Evolutionary conservation across 1,140 invertebrate genomes (phyloP).

Genomic region (Proctacanthus coquilletti): DNA sequence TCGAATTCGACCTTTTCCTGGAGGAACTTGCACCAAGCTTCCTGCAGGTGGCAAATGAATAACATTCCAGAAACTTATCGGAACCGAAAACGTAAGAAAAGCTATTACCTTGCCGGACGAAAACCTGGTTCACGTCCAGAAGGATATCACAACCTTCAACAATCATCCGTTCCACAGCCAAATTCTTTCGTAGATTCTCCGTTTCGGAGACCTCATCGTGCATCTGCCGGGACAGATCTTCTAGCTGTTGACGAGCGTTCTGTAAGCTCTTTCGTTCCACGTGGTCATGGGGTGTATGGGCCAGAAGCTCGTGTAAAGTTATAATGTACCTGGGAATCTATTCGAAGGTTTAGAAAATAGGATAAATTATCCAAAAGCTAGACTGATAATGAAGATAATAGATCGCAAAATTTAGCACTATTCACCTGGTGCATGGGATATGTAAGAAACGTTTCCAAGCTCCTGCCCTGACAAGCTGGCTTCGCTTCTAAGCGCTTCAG

Average conservation of each 20-base stretch:
- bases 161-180: constrained; percentile 89
- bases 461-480: constrained; percentile 65
- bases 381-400: too few relatives aligned
- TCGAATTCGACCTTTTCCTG: constrained; percentile 43
- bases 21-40: constrained; percentile 49
- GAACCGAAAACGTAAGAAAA: too few relatives aligned
- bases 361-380: too few relatives aligned
- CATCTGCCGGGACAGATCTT: constrained; percentile 67
- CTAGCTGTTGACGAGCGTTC: constrained; percentile 74
- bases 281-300: constrained; percentile 87
- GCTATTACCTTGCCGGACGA: constrained; percentile 61
- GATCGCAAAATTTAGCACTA: too few relatives aligned
- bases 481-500: constrained; percentile 74
- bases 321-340: constrained; percentile 88
- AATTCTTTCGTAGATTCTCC: constrained; percentile 83
- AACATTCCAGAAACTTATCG: not conserved
- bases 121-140: constrained; percentile 86
- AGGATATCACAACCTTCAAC: constrained; percentile 89
- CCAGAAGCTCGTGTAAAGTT: constrained; percentile 77
- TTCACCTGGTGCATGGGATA: constrained; percentile 90
- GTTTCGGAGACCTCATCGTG: constrained; percentile 87
- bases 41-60: constrained; percentile 30
- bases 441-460: constrained; percentile 79
- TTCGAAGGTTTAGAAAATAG: too few relatives aligned
- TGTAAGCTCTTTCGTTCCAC: constrained; percentile 83